These are phyloP conservation scores for Oreocharis arfaki DNA, from an alignment of 2,113 vertebrate genomes.

Conservation along the genomic window DNA sequence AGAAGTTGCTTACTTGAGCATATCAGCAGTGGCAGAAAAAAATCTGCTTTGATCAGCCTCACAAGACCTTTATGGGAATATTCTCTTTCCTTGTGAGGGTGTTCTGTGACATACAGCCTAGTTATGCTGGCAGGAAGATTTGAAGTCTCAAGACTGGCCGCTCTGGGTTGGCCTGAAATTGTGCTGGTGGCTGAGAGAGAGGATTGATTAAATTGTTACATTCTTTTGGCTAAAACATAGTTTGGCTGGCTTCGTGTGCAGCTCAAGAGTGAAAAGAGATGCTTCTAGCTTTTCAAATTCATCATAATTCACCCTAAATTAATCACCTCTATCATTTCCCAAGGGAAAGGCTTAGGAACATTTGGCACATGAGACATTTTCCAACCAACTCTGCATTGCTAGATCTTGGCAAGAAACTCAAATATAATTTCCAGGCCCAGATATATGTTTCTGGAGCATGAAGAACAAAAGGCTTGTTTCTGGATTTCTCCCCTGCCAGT, in stretches of 20 bases:
- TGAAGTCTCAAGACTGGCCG: not conserved
- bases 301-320: not conserved
- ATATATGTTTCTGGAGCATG: not conserved
- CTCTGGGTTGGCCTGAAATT: not conserved
- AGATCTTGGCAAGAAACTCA: not conserved
- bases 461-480: not conserved
- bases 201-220: not conserved
- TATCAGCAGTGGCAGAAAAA: not conserved
- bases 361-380: not conserved
- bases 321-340: not conserved
- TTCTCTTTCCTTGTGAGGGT: not conserved
- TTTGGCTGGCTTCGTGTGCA: not conserved
- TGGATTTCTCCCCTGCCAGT: not conserved
- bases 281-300: not conserved
- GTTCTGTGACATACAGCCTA: not conserved
- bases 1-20: not conserved
- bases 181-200: not conserved
- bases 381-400: not conserved
- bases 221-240: not conserved
- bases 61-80: not conserved
- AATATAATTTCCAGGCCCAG: not conserved
- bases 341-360: not conserved
- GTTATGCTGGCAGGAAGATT: not conserved
- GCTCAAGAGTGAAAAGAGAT: not conserved
- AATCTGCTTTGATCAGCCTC: not conserved